phyloP scores from a whole-genome alignment of 2,113 vertebrate genomes.

The Platichthys flesus region DNA sequence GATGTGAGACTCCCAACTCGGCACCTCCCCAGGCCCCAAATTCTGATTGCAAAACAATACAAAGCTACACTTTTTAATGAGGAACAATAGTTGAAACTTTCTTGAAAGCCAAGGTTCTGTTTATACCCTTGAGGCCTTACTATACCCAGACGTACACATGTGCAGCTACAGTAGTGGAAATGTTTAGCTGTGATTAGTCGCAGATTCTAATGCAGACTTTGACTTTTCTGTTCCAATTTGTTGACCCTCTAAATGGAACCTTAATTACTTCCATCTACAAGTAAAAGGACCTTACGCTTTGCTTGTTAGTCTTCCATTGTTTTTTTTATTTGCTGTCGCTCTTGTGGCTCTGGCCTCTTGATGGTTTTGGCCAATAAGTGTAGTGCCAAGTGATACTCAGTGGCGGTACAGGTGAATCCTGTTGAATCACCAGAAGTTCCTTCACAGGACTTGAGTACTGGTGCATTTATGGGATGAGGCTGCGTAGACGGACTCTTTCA shows the following conservation, averaged over 20 bases:
- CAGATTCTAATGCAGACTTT: slow-evolving; percentile 82
- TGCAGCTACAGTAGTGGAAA: slow-evolving; percentile 79
- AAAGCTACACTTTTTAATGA: slow-evolving; percentile 75
- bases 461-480: background rate
- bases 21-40: slow-evolving; percentile 41
- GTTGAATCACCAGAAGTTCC: background rate
- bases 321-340: slow-evolving; percentile 55
- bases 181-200: slow-evolving; percentile 79
- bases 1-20: slow-evolving; percentile 82
- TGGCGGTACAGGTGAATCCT: slow-evolving; percentile 40
- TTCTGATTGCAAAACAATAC: slow-evolving; percentile 52
- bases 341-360: slow-evolving; percentile 55
- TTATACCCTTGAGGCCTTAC: slow-evolving; percentile 66
- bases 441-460: slow-evolving; percentile 3
- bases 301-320: slow-evolving; percentile 24
- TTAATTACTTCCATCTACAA: slow-evolving; percentile 86
- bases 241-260: slow-evolving; percentile 88
- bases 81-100: slow-evolving; percentile 84
- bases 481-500: slow-evolving; percentile 6
- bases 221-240: slow-evolving; percentile 84
- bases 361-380: slow-evolving; percentile 57
- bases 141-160: slow-evolving; percentile 84
- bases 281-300: slow-evolving; percentile 61
- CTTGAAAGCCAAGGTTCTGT: slow-evolving; percentile 15
- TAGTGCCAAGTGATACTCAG: slow-evolving; percentile 59